phyloP scores from a whole-genome alignment of 2,113 vertebrate genomes.

The Paramormyrops kingsleyae region DNA sequence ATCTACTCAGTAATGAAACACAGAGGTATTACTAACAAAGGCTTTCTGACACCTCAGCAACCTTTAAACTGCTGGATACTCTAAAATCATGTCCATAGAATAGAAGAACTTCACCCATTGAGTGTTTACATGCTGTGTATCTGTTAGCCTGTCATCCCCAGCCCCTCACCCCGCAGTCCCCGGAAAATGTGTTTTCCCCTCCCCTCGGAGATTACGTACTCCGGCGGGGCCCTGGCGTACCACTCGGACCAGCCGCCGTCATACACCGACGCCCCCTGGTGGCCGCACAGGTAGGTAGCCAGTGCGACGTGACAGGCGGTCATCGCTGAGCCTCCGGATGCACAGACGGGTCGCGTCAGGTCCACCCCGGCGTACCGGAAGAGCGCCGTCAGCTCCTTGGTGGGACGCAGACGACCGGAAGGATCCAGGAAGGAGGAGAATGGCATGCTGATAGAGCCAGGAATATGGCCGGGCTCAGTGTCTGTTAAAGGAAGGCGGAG shows the following conservation, averaged over 20 bases:
- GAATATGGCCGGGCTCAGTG: conserved; percentile 81
- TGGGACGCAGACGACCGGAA: conserved; percentile 68
- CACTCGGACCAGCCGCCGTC: conserved; percentile 91
- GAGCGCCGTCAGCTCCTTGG: conserved; percentile 60
- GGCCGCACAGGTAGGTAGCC: conserved; percentile 78
- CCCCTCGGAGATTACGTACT: conserved; percentile 76
- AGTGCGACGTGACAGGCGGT: conserved; percentile 81
- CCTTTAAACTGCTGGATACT: neutral
- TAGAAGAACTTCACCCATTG: neutral
- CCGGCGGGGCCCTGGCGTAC: conserved; percentile 75
- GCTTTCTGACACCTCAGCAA: neutral
- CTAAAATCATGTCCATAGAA: neutral
- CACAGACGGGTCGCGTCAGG: conserved; percentile 68
- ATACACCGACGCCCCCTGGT: conserved; percentile 70
- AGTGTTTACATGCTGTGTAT: neutral
- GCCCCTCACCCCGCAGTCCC: neutral
- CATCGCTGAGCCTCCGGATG: conserved; percentile 80
- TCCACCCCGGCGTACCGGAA: conserved; percentile 71
- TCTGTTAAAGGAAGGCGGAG: conserved; percentile 47
- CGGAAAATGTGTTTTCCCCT: conserved; percentile 63
- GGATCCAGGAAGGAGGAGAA: conserved; percentile 73
- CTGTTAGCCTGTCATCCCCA: neutral
- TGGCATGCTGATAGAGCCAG: conserved; percentile 74
- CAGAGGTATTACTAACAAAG: neutral
- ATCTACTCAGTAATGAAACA: neutral